Evolutionary conservation across 92 coral and sea anemone species (phyloP).

Genomic region (Palythoa grandis): DNA sequence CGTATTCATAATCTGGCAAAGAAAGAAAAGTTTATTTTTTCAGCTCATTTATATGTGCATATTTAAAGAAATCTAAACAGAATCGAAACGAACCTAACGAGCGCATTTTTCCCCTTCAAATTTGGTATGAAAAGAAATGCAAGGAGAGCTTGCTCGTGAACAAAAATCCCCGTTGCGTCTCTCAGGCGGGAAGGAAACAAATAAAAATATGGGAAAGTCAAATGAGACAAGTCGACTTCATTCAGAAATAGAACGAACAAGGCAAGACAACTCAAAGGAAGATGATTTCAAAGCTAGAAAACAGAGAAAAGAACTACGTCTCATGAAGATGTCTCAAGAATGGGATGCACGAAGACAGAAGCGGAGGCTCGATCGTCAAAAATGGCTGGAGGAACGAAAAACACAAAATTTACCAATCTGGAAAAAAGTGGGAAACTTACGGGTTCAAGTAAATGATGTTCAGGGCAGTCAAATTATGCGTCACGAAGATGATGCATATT

Average conservation of each 20-base stretch:
- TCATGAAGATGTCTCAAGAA: constrained; percentile 86
- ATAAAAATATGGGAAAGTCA: constrained; percentile 35
- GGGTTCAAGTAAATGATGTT: constrained; percentile 64
- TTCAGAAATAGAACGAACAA: constrained; percentile 15
- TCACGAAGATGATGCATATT: constrained; percentile 37
- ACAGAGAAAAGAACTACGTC: constrained; percentile 74
- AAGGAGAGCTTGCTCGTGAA: background rate
- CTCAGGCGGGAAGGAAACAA: background rate
- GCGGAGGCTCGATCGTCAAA: constrained; percentile 79
- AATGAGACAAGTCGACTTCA: constrained; percentile 3
- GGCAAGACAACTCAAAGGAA: constrained; percentile 24
- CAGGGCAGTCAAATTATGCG: constrained; percentile 43
- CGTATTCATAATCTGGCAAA: constrained; percentile 35
- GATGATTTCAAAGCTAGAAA: constrained; percentile 48
- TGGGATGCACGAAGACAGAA: constrained; percentile 90
- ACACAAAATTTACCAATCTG: constrained; percentile 69
- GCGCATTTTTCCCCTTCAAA: constrained; percentile 22
- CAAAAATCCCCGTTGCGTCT: background rate
- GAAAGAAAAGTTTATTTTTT: constrained; percentile 38
- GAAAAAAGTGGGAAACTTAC: constrained; percentile 71
- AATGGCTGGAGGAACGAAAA: constrained; percentile 87
- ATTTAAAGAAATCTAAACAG: constrained; percentile 52
- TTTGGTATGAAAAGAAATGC: constrained; percentile 19
- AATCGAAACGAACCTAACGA: constrained; percentile 40
- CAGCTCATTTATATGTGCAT: constrained; percentile 72